Conservation (phyloP, 2,888 invertebrate species). For the Arge pagana region DNA sequence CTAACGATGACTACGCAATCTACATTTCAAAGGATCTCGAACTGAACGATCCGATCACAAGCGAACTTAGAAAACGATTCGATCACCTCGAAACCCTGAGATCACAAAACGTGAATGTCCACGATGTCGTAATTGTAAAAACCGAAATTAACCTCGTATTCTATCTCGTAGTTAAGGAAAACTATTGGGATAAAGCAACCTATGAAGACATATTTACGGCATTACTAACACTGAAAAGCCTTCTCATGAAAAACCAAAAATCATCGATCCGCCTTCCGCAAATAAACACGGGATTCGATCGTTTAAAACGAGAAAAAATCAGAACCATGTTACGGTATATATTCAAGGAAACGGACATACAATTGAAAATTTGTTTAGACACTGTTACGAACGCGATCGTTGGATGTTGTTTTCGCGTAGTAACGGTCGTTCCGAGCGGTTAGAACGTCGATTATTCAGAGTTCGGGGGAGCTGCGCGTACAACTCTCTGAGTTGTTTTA, state of each 20-base stretch:
- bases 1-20: constrained; percentile 7
- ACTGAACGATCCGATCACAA: neutral
- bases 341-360: constrained; percentile 11
- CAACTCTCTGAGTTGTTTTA: too few relatives aligned
- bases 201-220: constrained; percentile 15
- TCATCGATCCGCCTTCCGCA: constrained; percentile 6
- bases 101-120: constrained; percentile 5
- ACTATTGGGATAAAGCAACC: constrained; percentile 14
- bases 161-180: constrained; percentile 16
- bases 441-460: too few relatives aligned
- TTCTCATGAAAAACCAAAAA: constrained; percentile 1
- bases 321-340: constrained; percentile 17
- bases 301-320: constrained; percentile 20
- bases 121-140: constrained; percentile 1
- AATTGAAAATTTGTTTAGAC: constrained; percentile 8
- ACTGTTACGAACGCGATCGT: too few relatives aligned
- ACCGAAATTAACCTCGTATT: constrained; percentile 3
- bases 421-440: too few relatives aligned
- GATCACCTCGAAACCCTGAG: constrained; percentile 1
- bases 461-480: too few relatives aligned
- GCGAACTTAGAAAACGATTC: constrained; percentile 11
- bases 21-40: constrained; percentile 17
- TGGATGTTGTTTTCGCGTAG: too few relatives aligned
- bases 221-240: constrained; percentile 2
- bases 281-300: constrained; percentile 10